Evolutionary conservation across 2,888 invertebrate genomes (phyloP), one percentile per base, ranked within the genome.

Genomic region (Erebia ligea): DNA sequence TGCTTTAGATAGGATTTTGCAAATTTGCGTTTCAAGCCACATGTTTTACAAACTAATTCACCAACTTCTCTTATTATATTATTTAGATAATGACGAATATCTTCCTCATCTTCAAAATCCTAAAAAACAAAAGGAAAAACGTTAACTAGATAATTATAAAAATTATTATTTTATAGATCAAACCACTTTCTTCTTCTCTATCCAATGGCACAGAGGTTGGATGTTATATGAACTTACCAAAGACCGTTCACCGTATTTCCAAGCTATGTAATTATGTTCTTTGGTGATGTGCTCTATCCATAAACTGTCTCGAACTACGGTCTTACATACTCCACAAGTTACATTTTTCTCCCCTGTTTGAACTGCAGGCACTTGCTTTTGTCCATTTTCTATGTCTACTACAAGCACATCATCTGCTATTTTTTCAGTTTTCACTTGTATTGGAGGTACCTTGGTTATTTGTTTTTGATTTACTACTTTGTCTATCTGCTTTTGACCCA

Each of bases 191-290:
- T 52, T 52, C 5, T 9, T 52, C 11, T 45, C 11, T 13, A 11
- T 8, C 52, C 10, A 17, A 17, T 4, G 6, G 34, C 11, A 5
- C 10, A 42, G 11, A 17, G 1, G 17, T n/a, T n/a, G 17, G 2
- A 59, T 64, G 8, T 6, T 21, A 69, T n/a, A 71, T 57, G 11
- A 67, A 74, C 78, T 77, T 76, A 86, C 86, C 79, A 85, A 69
- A 42, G 75, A 65, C 5, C 69, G 69, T 40, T 80, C 76, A 17
- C 78, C 81, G 17, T 75, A 72, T 68, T 77, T 81, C 84, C 84
- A 85, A 9, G 85, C 82, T n/a, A 84, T 72, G 72, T 86, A 84
- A 68, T 82, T 76, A 67, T 86, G 86, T 48, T 78, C 67, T 59
- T 74, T 76, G 34, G 74, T 76, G 59, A 82, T 84, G 68, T 86